phyloP scores from a whole-genome alignment of 2,113 vertebrate species.

The Oceanodroma tethys region DNA sequence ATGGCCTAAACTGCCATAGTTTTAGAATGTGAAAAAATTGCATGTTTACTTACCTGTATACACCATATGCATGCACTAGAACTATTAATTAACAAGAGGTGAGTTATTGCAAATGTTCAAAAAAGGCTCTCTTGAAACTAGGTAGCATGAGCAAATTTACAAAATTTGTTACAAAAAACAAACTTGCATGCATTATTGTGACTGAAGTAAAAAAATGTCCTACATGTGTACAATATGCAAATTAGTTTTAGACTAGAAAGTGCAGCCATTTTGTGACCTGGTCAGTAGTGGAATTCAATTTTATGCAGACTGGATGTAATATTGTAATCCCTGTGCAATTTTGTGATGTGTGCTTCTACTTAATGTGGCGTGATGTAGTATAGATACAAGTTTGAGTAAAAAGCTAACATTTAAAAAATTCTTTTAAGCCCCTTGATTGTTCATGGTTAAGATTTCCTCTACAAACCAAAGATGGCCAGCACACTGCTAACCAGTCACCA shows the following conservation, averaged over 20 bases:
- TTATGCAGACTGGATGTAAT: slow-evolving; percentile 91
- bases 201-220: slow-evolving; percentile 87
- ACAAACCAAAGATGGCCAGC: slow-evolving; percentile 87
- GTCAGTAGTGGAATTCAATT: slow-evolving; percentile 84
- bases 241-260: slow-evolving; percentile 92
- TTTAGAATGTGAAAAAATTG: slow-evolving; percentile 90
- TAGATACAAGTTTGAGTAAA: slow-evolving; percentile 78
- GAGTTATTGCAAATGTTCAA: slow-evolving; percentile 79
- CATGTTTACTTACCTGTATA: slow-evolving; percentile 89
- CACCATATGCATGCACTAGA: slow-evolving; percentile 92
- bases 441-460: slow-evolving; percentile 80
- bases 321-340: slow-evolving; percentile 92
- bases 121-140: slow-evolving; percentile 80
- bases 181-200: slow-evolving; percentile 96
- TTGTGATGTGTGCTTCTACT: slow-evolving; percentile 89
- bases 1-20: slow-evolving; percentile 84
- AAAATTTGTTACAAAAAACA: slow-evolving; percentile 82
- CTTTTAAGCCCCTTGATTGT: slow-evolving; percentile 77
- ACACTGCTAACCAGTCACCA: slow-evolving; percentile 85
- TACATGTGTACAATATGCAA: slow-evolving; percentile 89
- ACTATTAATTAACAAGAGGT: slow-evolving; percentile 78
- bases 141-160: slow-evolving; percentile 89
- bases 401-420: slow-evolving; percentile 62
- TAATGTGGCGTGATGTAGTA: slow-evolving; percentile 84
- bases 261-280: slow-evolving; percentile 86